Conservation (phyloP, 2,113 vertebrate species). For the Chloroceryle aenea region DNA sequence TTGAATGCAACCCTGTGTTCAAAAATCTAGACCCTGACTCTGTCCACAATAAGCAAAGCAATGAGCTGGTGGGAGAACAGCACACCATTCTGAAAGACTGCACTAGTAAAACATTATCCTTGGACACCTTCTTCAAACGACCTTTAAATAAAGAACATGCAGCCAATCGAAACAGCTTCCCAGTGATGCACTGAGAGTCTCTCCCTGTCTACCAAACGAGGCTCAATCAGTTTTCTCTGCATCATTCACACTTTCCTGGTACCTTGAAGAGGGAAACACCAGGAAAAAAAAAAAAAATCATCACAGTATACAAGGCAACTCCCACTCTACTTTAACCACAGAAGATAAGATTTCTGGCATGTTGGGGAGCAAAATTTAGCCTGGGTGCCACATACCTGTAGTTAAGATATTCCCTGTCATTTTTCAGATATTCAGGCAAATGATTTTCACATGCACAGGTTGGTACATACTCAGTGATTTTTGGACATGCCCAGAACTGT, state of each 20-base stretch:
- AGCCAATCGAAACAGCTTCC: neutral
- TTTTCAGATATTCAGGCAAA: conserved; percentile 7
- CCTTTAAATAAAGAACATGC: neutral
- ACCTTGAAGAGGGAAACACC: neutral
- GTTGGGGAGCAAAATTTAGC: neutral
- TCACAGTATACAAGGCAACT: neutral
- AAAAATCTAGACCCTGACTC: neutral
- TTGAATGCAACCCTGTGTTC: neutral
- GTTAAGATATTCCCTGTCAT: neutral
- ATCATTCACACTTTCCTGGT: neutral
- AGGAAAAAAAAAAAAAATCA: neutral
- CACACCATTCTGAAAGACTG: neutral
- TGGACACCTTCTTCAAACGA: neutral
- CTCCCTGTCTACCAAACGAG: neutral
- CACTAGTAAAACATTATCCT: neutral
- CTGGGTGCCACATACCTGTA: neutral
- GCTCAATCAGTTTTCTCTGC: neutral
- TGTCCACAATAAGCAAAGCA: neutral
- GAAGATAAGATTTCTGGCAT: neutral
- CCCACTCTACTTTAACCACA: neutral
- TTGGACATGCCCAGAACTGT: neutral
- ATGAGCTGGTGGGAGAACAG: neutral
- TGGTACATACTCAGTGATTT: neutral
- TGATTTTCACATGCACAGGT: neutral
- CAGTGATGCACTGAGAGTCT: neutral